Conservation (phyloP, 1,140 invertebrate species). For the Bemisia tabaci region DNA sequence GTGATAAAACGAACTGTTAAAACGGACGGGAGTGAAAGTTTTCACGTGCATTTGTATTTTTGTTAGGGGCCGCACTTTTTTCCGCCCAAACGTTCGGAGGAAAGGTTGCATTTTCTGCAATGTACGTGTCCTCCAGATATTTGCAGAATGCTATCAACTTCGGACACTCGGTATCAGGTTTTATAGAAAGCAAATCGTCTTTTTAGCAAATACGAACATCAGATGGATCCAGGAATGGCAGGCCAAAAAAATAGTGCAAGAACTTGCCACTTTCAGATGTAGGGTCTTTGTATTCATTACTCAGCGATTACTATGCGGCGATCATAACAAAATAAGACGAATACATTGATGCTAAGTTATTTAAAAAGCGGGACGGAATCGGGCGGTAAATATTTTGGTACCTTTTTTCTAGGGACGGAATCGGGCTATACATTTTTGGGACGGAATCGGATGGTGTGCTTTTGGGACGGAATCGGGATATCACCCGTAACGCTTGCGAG, state of each 20-base stretch:
- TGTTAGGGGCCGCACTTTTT: not conserved
- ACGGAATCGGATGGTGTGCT: too few species aligned
- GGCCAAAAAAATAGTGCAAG: not conserved
- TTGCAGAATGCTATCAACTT: not conserved
- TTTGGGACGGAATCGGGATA: too few species aligned
- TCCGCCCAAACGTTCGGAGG: slow-evolving; percentile 1
- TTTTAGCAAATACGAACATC: not conserved
- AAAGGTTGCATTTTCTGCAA: not conserved
- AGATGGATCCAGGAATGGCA: not conserved
- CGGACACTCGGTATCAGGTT: not conserved
- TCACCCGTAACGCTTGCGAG: too few species aligned
- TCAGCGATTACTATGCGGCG: too few species aligned
- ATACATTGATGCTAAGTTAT: too few species aligned
- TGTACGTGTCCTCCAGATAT: slow-evolving; percentile 1
- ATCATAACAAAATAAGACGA: too few species aligned
- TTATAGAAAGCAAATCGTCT: not conserved
- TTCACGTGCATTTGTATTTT: slow-evolving; percentile 5
- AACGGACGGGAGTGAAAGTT: not conserved
- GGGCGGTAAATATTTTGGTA: too few species aligned
- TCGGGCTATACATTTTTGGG: too few species aligned
- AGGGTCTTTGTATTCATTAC: too few species aligned
- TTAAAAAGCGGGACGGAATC: too few species aligned
- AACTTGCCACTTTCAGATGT: not conserved
- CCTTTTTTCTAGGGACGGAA: too few species aligned
- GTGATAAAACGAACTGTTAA: slow-evolving; percentile 5